phyloP scores from a whole-genome alignment of 2,888 invertebrate species.

The Eupithecia insigniata region DNA sequence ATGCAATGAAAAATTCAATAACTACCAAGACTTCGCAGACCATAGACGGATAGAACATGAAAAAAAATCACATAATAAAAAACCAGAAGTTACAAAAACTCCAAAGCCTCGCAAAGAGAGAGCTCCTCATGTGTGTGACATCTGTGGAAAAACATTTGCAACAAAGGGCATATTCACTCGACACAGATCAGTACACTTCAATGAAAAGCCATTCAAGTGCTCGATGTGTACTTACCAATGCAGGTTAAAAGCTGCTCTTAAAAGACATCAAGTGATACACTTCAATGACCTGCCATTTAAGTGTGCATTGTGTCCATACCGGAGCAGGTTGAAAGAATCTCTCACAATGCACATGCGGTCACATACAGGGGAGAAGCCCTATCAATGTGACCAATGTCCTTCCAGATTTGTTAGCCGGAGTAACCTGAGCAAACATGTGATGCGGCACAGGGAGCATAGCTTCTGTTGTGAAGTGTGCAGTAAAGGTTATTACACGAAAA shows the following conservation, averaged over 20 bases:
- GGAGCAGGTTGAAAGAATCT: slow-evolving; percentile 69
- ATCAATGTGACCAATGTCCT: slow-evolving; percentile 71
- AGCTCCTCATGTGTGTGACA: slow-evolving; percentile 67
- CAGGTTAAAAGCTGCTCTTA: slow-evolving; percentile 68
- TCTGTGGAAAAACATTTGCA: slow-evolving; percentile 72
- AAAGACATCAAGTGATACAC: slow-evolving; percentile 60
- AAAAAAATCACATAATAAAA: slow-evolving; percentile 60
- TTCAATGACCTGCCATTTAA: slow-evolving; percentile 69
- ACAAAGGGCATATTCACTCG: slow-evolving; percentile 63
- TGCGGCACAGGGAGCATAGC: slow-evolving; percentile 65
- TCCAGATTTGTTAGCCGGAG: slow-evolving; percentile 71
- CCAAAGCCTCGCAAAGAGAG: slow-evolving; percentile 49
- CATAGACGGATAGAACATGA: slow-evolving; percentile 72
- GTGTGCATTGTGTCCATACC: slow-evolving; percentile 73
- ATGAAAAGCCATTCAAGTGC: slow-evolving; percentile 70
- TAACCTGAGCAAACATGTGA: slow-evolving; percentile 72
- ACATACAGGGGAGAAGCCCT: slow-evolving; percentile 76
- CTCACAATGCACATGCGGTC: slow-evolving; percentile 76
- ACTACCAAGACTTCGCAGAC: slow-evolving; percentile 61
- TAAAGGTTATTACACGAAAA: slow-evolving; percentile 68
- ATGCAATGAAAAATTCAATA: slow-evolving; percentile 65
- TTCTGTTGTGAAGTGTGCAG: slow-evolving; percentile 72
- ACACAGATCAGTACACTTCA: slow-evolving; percentile 66
- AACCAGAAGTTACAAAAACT: slow-evolving; percentile 68
- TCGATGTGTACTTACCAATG: slow-evolving; percentile 72